Base-by-base conservation (phyloP, 2,113 vertebrate species). In the Chinchilla lanigera region DNA sequence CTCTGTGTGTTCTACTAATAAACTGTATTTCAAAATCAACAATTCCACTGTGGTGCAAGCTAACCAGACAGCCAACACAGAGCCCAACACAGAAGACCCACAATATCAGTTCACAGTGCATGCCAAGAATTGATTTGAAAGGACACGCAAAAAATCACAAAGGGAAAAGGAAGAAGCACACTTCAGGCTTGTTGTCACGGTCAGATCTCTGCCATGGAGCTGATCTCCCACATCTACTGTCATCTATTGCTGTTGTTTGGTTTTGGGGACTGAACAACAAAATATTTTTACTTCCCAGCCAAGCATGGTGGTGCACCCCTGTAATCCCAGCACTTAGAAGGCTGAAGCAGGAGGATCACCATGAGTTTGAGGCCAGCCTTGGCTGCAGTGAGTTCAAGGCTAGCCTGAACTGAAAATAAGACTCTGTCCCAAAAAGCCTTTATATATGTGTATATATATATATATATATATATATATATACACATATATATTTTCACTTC, bases 11-110 rank as follows among this genome's bases (percentile, higher is more conserved):
- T 86, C 65, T 13, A n/a, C 61, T 52, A 85, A 84, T 92, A 58
- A 86, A 67, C 33, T 81, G 90, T 30, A 86, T 71, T 96, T 75
- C 16, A 65, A 90, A 86, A 96, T 69, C 41, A 80, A 54, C 22
- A 13, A 4, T 71, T 95, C 12, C 30, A 44, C 22, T 30, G 9
- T 50, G 54, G 54, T 50, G 7, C 24, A 44, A 63, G 41, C 28
- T 60, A 83, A 65, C 22, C 35, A 78, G 58, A 38, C 1, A 50
- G 30, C 58, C 35, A 26, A 50, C 30, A 24, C 3, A 0, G 35
- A 84, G 52, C 38, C 60, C 28, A 92, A 52, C 50, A 75, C 9
- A 20, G 71, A 78, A 71, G n/a, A 85, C 65, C 47, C 54, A 56
- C 47, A 41, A 60, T 22, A 90, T 91, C 47, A n/a, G 81, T 35